Evolutionary conservation across 2,113 vertebrate genomes (phyloP).

Genomic region (Antigone vipio): DNA sequence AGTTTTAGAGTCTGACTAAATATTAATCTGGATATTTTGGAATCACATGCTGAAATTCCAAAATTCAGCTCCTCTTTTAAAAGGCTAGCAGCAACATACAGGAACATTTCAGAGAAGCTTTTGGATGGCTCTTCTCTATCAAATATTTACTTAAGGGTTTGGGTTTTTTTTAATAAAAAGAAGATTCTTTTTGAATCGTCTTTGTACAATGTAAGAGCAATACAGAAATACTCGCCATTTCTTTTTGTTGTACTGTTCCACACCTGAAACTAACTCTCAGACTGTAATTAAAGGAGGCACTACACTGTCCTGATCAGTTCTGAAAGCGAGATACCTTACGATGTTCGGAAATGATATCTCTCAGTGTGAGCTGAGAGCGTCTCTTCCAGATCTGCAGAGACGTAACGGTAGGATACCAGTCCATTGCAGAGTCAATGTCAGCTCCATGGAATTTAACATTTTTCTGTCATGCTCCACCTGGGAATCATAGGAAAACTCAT

Average conservation of each 20-base stretch:
- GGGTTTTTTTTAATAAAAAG: neutral
- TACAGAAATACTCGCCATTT: neutral
- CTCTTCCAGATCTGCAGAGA: neutral
- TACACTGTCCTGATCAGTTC: neutral
- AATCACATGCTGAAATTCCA: neutral
- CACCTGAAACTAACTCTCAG: neutral
- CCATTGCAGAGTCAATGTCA: accelerated
- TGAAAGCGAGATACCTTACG: neutral
- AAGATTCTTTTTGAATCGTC: neutral
- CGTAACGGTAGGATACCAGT: neutral
- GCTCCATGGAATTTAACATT: neutral
- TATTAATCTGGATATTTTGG: neutral
- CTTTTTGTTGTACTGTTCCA: neutral
- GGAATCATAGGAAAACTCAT: neutral
- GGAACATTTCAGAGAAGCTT: neutral
- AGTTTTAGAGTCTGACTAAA: constrained; percentile 13
- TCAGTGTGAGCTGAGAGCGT: neutral
- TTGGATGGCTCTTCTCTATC: neutral
- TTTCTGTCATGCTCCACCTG: neutral
- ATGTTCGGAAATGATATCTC: neutral
- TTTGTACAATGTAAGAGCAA: neutral
- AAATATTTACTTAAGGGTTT: neutral
- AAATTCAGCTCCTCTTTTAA: neutral
- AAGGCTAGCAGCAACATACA: neutral
- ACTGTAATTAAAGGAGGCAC: neutral